Conservation (phyloP, 2,888 invertebrate genomes). For the Torymus texanus region DNA sequence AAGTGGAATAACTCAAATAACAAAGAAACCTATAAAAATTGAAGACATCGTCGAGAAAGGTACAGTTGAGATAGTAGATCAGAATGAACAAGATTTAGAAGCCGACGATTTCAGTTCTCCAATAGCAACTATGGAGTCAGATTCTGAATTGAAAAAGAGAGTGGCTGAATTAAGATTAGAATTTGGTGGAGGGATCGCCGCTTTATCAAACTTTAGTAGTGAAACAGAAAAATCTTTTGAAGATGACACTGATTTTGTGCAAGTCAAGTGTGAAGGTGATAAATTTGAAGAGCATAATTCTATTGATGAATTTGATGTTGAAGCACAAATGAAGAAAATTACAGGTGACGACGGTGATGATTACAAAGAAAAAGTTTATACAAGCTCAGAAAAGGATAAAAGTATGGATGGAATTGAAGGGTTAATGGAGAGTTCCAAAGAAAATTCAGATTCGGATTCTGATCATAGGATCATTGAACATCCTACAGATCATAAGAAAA, state of each 20-base stretch:
- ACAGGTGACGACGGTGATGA: slow-evolving; percentile 73
- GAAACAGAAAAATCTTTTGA: slow-evolving; percentile 65
- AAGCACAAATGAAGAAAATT: slow-evolving; percentile 73
- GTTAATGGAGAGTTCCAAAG: slow-evolving; percentile 73
- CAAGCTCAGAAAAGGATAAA: slow-evolving; percentile 67
- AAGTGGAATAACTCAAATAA: slow-evolving; percentile 12
- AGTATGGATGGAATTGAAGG: slow-evolving; percentile 73
- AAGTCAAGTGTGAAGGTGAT: slow-evolving; percentile 59
- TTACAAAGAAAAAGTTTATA: slow-evolving; percentile 70
- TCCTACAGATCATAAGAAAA: slow-evolving; percentile 60
- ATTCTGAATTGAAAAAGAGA: slow-evolving; percentile 74
- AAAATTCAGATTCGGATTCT: slow-evolving; percentile 69
- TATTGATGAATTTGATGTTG: slow-evolving; percentile 73
- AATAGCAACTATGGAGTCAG: slow-evolving; percentile 73
- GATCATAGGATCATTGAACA: slow-evolving; percentile 66
- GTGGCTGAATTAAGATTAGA: slow-evolving; percentile 76
- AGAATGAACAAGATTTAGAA: slow-evolving; percentile 70
- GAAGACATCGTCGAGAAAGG: slow-evolving; percentile 64
- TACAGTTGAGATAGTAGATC: slow-evolving; percentile 74
- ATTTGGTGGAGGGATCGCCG: slow-evolving; percentile 68
- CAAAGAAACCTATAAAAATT: slow-evolving; percentile 47
- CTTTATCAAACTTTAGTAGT: slow-evolving; percentile 60
- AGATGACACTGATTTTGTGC: slow-evolving; percentile 39
- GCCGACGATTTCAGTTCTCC: slow-evolving; percentile 74
- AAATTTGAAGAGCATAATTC: slow-evolving; percentile 66